phyloP scores from a whole-genome alignment of 2,888 invertebrate species.

The Eremobia ochroleuca region DNA sequence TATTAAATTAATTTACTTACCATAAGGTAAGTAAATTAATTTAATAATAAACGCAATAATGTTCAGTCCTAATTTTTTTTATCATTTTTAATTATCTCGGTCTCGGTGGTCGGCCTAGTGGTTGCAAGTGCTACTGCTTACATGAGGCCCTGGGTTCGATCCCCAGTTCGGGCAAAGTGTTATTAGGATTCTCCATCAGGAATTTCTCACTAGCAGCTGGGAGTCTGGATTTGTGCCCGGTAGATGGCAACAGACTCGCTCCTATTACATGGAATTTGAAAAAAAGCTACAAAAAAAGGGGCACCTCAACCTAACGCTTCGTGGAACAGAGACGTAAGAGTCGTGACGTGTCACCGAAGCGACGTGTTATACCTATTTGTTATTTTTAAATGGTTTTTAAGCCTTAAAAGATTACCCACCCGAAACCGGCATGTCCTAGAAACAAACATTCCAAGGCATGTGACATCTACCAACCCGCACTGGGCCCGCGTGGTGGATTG shows the following conservation, averaged over 20 bases:
- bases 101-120: not conserved
- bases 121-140: not conserved
- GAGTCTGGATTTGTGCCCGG: not conserved
- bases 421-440: not conserved
- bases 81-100: not conserved
- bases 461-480: not conserved
- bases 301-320: not conserved
- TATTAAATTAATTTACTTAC: too few relatives aligned
- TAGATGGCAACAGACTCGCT: not conserved
- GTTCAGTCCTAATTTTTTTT: too few relatives aligned
- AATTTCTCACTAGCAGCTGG: not conserved
- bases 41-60: too few relatives aligned
- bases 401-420: too few relatives aligned
- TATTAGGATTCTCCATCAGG: too few relatives aligned
- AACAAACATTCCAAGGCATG: not conserved
- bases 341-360: too few relatives aligned
- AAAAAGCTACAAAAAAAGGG: not conserved
- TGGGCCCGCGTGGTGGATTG: not conserved
- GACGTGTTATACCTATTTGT: fast-evolving
- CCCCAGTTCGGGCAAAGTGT: not conserved
- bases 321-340: not conserved
- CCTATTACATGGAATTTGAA: not conserved
- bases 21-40: too few relatives aligned
- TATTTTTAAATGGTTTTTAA: not conserved
- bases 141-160: not conserved